A percentile compares a stretch with the other conserved stretches of the same genome.
phyloP scores from a whole-genome alignment of 2,113 vertebrate genomes.

The Bombycilla garrulus region DNA sequence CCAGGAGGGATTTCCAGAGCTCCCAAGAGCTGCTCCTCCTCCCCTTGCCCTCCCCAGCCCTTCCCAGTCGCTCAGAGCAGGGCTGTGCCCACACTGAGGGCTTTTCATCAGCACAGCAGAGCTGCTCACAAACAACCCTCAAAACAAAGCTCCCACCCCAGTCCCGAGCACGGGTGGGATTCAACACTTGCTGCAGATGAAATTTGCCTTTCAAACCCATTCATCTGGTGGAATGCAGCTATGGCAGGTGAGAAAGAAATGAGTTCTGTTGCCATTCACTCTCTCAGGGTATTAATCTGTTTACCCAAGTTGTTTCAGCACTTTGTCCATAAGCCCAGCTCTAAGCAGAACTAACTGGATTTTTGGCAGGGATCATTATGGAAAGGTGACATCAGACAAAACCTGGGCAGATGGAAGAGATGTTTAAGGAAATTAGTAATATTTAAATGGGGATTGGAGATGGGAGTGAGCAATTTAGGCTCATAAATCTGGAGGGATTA shows the following conservation, averaged over 20 bases:
- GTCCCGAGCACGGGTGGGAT: not conserved
- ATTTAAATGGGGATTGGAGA: constrained; percentile 59
- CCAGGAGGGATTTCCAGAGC: not conserved
- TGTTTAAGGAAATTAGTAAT: constrained; percentile 56
- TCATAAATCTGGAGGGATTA: constrained; percentile 78
- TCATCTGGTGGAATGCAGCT: not conserved
- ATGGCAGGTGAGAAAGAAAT: not conserved
- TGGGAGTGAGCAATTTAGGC: constrained; percentile 52
- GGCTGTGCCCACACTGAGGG: not conserved
- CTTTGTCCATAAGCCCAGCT: not conserved
- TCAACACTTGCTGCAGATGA: not conserved
- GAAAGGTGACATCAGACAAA: constrained; percentile 56
- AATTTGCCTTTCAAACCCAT: not conserved
- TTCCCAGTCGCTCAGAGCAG: accelerated
- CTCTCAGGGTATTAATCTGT: not conserved
- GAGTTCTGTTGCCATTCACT: not conserved
- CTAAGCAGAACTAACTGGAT: not conserved
- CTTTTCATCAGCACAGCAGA: not conserved
- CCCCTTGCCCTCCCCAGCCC: not conserved
- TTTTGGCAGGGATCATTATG: constrained; percentile 18
- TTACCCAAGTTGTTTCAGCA: not conserved
- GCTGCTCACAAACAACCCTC: not conserved
- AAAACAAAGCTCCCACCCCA: not conserved
- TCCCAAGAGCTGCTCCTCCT: not conserved
- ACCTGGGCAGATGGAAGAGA: constrained; percentile 52